Percentiles rank a stretch among this genome's conserved stretches.
phyloP scores from a whole-genome alignment of 2,113 vertebrate species.

The Numida meleagris region DNA sequence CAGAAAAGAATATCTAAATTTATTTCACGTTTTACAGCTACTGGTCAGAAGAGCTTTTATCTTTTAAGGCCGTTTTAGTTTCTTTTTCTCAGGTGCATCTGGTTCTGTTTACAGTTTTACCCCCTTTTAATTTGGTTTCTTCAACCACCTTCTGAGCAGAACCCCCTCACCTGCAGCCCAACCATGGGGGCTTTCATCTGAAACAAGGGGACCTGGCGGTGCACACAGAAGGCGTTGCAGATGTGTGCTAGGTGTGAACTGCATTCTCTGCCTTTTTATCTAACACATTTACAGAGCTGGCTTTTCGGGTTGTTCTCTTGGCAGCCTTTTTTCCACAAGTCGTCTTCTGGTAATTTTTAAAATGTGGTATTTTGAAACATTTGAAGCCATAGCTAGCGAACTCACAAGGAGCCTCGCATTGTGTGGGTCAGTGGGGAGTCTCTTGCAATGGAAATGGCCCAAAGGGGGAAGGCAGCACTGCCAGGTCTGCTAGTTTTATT shows the following conservation, averaged over 20 bases:
- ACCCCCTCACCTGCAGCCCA: not conserved
- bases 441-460: not conserved
- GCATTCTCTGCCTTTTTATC: not conserved
- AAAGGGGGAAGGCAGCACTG: not conserved
- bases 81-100: conserved; percentile 18
- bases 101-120: not conserved
- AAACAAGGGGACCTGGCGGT: not conserved
- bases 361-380: not conserved
- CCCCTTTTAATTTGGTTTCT: not conserved
- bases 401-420: not conserved
- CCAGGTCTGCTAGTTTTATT: conserved; percentile 18
- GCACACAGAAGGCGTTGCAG: not conserved
- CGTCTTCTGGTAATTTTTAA: not conserved
- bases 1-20: conserved; percentile 19
- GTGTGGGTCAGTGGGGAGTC: not conserved
- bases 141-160: not conserved
- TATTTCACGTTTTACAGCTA: not conserved
- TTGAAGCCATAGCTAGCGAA: not conserved
- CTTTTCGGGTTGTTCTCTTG: conserved; percentile 4
- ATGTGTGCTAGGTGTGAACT: not conserved
- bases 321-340: not conserved
- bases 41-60: conserved; percentile 18
- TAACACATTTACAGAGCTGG: not conserved
- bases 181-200: not conserved
- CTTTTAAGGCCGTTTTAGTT: conserved; percentile 13